Evolutionary conservation across 2,888 invertebrate species (phyloP).

Genomic region (Antitype chi): DNA sequence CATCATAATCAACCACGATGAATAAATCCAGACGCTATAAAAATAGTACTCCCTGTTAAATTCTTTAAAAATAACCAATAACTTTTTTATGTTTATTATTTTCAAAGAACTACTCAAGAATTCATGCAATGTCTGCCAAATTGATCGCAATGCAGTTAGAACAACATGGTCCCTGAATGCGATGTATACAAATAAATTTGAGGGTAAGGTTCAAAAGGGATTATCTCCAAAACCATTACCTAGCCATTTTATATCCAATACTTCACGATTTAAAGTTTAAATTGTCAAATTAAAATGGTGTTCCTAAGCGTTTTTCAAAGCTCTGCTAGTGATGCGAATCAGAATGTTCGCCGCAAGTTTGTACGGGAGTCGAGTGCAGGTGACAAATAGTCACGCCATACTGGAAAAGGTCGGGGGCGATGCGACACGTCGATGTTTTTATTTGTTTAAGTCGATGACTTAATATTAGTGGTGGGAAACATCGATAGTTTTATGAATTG

Average conservation of each 20-base stretch:
- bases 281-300: slow-evolving; percentile 47
- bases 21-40: slow-evolving; percentile 10
- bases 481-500: slow-evolving; percentile 70
- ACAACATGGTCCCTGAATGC: slow-evolving; percentile 84
- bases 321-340: slow-evolving; percentile 84
- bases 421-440: slow-evolving; percentile 87
- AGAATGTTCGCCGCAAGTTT: slow-evolving; percentile 85
- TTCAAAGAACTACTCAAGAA: slow-evolving; percentile 77
- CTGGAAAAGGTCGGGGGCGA: slow-evolving; percentile 85
- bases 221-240: slow-evolving; percentile 45
- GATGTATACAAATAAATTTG: slow-evolving; percentile 84
- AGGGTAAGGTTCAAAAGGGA: slow-evolving; percentile 48
- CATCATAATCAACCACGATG: slow-evolving; percentile 2
- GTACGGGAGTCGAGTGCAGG: slow-evolving; percentile 89
- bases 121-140: slow-evolving; percentile 83
- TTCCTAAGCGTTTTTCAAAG: slow-evolving; percentile 68
- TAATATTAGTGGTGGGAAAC: slow-evolving; percentile 84
- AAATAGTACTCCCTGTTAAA: slow-evolving; percentile 50
- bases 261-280: slow-evolving; percentile 43
- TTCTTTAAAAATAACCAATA: slow-evolving; percentile 60
- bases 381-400: slow-evolving; percentile 90
- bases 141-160: slow-evolving; percentile 86
- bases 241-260: slow-evolving; percentile 63
- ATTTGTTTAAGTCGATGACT: slow-evolving; percentile 86
- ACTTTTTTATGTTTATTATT: slow-evolving; percentile 66